Conservation (phyloP, 2,797 vertebrate genomes). For the Momotus momota region DNA sequence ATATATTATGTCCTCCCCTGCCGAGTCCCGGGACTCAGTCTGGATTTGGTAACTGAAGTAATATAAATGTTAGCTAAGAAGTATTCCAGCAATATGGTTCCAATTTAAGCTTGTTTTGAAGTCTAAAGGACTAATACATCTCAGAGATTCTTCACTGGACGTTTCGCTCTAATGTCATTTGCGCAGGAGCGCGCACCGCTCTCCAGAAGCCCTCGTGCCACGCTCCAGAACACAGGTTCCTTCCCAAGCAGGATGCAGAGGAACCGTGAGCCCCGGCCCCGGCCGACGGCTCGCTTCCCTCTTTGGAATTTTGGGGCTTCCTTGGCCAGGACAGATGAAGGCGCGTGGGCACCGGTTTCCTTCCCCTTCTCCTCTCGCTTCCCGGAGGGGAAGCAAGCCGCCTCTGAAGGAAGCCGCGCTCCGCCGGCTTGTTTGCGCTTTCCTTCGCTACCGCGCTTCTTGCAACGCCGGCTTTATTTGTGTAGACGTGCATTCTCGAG, state of each 20-base stretch:
- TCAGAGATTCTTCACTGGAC: constrained; percentile 78
- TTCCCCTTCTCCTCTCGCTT: constrained; percentile 42
- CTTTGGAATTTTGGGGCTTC: constrained; percentile 77
- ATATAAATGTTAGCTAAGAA: constrained; percentile 84
- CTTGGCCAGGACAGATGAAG: constrained; percentile 84
- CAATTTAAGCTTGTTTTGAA: constrained; percentile 85
- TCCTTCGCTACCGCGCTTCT: constrained; percentile 64
- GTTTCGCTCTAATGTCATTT: constrained; percentile 78
- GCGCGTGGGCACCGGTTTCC: constrained; percentile 76
- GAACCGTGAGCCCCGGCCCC: constrained; percentile 16
- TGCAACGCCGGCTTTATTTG: constrained; percentile 62
- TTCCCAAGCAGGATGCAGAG: constrained; percentile 73
- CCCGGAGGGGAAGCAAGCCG: not conserved
- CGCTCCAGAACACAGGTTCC: constrained; percentile 53
- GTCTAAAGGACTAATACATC: constrained; percentile 83
- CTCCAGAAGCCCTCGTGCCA: constrained; percentile 19
- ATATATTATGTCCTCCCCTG: constrained; percentile 83
- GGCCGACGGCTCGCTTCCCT: constrained; percentile 73
- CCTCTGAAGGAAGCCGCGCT: constrained; percentile 63
- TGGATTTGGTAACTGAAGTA: constrained; percentile 85
- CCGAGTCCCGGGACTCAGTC: constrained; percentile 80
- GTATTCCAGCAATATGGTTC: constrained; percentile 83
- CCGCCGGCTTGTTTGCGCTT: constrained; percentile 77
- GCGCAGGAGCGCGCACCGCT: constrained; percentile 41
- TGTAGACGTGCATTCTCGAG: constrained; percentile 69